A percentile compares a stretch with the other conserved stretches of the same genome.
These are phyloP conservation scores for Prionailurus bengalensis DNA, from an alignment of 2,113 vertebrate species.

Conservation along the genomic window DNA sequence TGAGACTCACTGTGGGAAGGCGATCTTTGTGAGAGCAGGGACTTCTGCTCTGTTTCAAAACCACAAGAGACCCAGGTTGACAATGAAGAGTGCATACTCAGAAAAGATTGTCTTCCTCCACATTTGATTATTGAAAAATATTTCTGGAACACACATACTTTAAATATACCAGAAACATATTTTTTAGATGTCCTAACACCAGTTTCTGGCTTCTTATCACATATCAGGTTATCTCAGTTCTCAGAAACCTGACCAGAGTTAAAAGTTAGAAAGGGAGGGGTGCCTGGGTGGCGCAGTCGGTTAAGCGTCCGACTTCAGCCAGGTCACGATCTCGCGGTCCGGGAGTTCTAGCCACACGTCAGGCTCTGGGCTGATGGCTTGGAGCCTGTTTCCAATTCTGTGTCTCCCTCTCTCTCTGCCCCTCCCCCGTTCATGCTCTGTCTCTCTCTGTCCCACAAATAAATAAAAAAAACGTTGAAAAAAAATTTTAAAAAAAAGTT, in stretches of 20 bases:
- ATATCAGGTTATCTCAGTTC: background rate
- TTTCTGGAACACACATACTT: constrained; percentile 4
- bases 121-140: constrained; percentile 4
- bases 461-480: too few species aligned
- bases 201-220: constrained; percentile 48
- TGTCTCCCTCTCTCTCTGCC: too few species aligned
- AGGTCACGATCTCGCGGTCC: too few species aligned
- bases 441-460: too few species aligned
- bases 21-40: background rate
- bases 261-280: constrained; percentile 9
- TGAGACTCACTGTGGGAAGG: background rate
- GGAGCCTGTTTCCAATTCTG: too few species aligned
- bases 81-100: background rate
- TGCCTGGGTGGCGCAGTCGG: too few species aligned
- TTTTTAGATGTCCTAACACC: background rate
- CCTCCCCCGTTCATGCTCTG: too few species aligned
- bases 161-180: constrained; percentile 13
- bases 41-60: constrained; percentile 1
- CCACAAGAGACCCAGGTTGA: background rate
- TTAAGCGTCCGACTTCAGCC: too few species aligned
- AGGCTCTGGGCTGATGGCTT: too few species aligned
- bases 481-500: background rate
- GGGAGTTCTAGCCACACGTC: too few species aligned
- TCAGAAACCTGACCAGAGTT: constrained; percentile 55
- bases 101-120: background rate